Base-by-base conservation (phyloP, 1,140 invertebrate genomes). In the Philaenus spumarius region DNA sequence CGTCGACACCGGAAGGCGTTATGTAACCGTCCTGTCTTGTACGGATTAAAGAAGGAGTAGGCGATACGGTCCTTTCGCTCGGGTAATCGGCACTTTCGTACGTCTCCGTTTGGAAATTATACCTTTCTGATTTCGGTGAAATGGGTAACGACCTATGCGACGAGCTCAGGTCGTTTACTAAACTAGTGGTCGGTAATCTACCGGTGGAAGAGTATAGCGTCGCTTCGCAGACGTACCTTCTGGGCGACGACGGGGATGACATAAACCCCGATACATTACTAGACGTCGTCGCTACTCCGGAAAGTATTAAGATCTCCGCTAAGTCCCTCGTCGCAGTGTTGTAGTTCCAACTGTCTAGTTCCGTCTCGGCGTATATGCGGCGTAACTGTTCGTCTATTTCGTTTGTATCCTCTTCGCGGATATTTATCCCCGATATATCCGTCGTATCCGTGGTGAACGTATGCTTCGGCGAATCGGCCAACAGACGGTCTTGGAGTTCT, bases 291-390 rank as follows among this genome's bases (percentile, higher is more conserved):
- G 46, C 56, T 37, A 37, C 23, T 47, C 34, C 20, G 9, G 45
- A 47, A 22, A 50, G 19, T 22, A 48, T 51, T 34, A 61, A 53
- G 22, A 52, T 26, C 24, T 57, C 54, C 15, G 40, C 48, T 14
- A 30, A 24, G 1, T 26, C 56, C 12, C 15, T 30, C n/a, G 45
- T 58, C n/a, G 62, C 51, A 1, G 46, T 58, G 37, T 50, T 62
- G 81, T 84, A 84, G n/a, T 76, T 82, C 86, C 86, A 89, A 66
- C 81, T 84, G 61, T 88, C 84, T 43, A 79, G 67, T 37, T 80
- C 81, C 6, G 80, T 80, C 55, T 82, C 80, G 1, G 79, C 75
- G 61, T 85, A 86, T 46, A 87, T 79, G 67, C 81, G 81, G 66
- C 82, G 77, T 53, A 87, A 68, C 65, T 86, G 81, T 68, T 86